Conservation (phyloP, 2,113 vertebrate species). For the Elachura formosa region DNA sequence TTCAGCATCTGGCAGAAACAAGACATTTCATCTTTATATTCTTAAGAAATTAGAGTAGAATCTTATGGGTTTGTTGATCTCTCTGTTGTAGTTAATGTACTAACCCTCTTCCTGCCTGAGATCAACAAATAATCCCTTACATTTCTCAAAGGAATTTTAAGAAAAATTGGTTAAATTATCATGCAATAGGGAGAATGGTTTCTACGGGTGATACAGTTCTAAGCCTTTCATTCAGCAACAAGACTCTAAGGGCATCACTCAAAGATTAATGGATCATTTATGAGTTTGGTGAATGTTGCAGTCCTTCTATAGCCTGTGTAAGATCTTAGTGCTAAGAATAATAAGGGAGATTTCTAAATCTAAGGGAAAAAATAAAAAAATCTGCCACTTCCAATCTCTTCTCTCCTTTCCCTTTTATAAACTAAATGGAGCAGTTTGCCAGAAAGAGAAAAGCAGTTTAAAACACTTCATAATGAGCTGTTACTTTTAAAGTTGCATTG, state of each 20-base stretch:
- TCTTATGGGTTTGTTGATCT: not conserved
- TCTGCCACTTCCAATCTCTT: not conserved
- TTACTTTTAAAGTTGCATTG: not conserved
- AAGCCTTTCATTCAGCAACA: not conserved
- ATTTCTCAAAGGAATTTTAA: not conserved
- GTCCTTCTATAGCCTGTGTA: not conserved
- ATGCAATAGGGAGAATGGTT: not conserved
- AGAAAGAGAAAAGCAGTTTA: not conserved
- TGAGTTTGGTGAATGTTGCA: not conserved
- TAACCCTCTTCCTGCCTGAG: not conserved
- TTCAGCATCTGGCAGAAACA: constrained; percentile 82
- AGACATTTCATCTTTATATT: not conserved
- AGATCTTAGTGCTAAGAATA: not conserved
- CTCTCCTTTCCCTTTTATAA: not conserved
- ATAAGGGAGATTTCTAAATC: not conserved
- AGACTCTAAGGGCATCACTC: not conserved
- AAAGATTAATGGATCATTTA: not conserved
- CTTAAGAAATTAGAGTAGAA: not conserved
- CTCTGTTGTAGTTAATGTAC: not conserved
- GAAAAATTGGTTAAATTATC: not conserved
- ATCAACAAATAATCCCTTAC: not conserved
- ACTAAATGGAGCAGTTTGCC: not conserved
- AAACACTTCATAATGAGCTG: not conserved
- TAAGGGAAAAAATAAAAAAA: not conserved
- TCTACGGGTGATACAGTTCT: not conserved